Evolutionary conservation across 2,888 invertebrate genomes (phyloP).

Genomic region (Panzeria rudis): DNA sequence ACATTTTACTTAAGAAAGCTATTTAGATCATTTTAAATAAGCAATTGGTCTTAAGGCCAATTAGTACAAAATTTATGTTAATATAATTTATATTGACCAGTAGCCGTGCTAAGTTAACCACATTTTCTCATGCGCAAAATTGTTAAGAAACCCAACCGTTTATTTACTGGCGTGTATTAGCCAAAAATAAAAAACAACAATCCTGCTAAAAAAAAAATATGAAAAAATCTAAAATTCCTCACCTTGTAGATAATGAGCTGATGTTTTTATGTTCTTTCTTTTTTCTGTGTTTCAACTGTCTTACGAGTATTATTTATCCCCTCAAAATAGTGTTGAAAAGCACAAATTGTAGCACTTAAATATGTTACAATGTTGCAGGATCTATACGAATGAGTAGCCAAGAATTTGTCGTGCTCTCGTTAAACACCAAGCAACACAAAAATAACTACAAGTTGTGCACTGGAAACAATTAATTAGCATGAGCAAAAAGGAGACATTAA

Average conservation of each 20-base stretch:
- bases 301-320: constrained; percentile 31
- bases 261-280: background rate
- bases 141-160: constrained; percentile 15
- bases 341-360: constrained; percentile 66
- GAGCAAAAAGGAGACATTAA: constrained; percentile 45
- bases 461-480: constrained; percentile 65
- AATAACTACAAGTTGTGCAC: constrained; percentile 44
- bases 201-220: background rate
- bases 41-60: constrained; percentile 39
- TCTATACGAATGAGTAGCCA: constrained; percentile 72
- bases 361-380: constrained; percentile 74
- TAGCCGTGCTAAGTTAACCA: constrained; percentile 39
- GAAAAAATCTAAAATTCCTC: constrained; percentile 48
- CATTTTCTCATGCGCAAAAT: constrained; percentile 44
- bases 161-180: background rate
- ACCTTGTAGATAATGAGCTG: constrained; percentile 54
- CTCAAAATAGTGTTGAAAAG: constrained; percentile 58
- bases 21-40: constrained; percentile 7
- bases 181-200: constrained; percentile 12
- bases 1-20: constrained; percentile 2
- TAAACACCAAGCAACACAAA: constrained; percentile 53
- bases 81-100: constrained; percentile 38
- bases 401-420: constrained; percentile 33
- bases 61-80: constrained; percentile 50
- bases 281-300: constrained; percentile 9